Base-by-base conservation (phyloP, 2,888 invertebrate genomes). In the Augochlorella aurata region DNA sequence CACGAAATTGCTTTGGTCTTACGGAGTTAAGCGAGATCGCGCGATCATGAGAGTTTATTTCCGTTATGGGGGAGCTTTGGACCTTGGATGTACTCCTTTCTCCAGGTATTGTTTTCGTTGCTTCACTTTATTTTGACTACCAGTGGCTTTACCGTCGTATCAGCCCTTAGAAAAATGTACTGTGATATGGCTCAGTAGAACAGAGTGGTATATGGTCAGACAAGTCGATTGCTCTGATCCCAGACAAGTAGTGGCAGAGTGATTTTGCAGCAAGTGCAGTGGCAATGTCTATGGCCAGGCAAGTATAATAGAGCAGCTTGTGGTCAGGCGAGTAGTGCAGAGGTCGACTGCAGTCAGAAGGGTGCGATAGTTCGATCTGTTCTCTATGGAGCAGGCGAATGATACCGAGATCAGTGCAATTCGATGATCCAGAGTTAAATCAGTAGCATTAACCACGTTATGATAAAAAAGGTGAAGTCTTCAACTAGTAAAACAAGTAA, bases 1-100 rank as follows among this genome's bases (percentile, higher is more conserved):
- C 85, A 24, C 14, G 58, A 88, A 90, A 90, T 90, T 90, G 88
- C 89, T 88, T 88, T 81, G 85, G 10, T 21, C 21, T 54, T 21
- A 18, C 81, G 86, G 87, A 89, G 88, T 89, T 90, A 87, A 83
- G 85, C 79, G 71, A 73, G 83, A 72, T 61, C 84, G 74, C 81
- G 73, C 81, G 83, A 85, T 75, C 80, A 69, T 72, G 76, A 86
- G 81, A 74, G 61, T 24, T 24, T 58, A 58, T 58, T 14, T 58
- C 24, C 58, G 24, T 58, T 24, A 21, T 7, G n/a, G 14, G 0
- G 24, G 58, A 58, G 14, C 14, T 24, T 14, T 21, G 8, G 50
- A 18, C 18, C 50, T 18, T 18, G 49, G 49, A 49, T 4, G 3
- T 21, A 21, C 3, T 38, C 5, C 38, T 38, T 5, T 5, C 38